These are phyloP conservation scores for Catharus ustulatus DNA, from an alignment of 2,797 vertebrate species.

Conservation along the genomic window DNA sequence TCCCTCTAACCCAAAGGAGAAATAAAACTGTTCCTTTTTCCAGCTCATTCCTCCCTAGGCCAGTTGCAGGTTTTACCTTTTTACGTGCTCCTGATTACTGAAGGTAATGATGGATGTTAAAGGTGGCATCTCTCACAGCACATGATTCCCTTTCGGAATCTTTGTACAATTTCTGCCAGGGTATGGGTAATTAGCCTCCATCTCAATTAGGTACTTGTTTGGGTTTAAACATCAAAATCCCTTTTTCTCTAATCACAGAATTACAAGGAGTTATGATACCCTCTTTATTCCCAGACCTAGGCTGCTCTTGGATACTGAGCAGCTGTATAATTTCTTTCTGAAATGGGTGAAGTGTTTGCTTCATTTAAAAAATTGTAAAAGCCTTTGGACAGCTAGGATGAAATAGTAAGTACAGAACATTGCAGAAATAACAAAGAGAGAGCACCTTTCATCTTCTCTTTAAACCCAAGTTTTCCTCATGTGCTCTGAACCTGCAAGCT, in stretches of 20 bases:
- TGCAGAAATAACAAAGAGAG: constrained; percentile 2
- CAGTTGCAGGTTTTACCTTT: neutral
- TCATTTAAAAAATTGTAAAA: constrained; percentile 20
- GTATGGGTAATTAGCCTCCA: neutral
- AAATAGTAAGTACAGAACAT: neutral
- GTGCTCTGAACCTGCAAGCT: constrained; percentile 5
- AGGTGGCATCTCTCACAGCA: neutral
- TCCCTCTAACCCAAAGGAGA: constrained; percentile 7
- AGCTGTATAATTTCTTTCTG: neutral
- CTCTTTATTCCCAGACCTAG: neutral
- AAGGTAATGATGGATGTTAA: neutral
- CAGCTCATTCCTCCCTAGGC: neutral
- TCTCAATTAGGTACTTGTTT: neutral
- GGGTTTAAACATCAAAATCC: neutral
- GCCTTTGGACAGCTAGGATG: neutral
- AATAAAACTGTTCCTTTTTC: constrained; percentile 16
- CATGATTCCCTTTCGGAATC: neutral
- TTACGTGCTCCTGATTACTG: neutral
- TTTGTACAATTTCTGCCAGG: neutral
- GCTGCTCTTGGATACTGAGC: neutral
- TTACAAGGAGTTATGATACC: neutral
- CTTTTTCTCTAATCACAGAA: neutral
- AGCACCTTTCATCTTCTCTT: constrained; percentile 2
- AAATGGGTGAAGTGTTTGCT: neutral
- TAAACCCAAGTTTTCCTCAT: neutral